A percentile compares a stretch with the other conserved stretches of the same genome.
Evolutionary conservation across 2,888 invertebrate species (phyloP).

Genomic region (Lagria hirta): DNA sequence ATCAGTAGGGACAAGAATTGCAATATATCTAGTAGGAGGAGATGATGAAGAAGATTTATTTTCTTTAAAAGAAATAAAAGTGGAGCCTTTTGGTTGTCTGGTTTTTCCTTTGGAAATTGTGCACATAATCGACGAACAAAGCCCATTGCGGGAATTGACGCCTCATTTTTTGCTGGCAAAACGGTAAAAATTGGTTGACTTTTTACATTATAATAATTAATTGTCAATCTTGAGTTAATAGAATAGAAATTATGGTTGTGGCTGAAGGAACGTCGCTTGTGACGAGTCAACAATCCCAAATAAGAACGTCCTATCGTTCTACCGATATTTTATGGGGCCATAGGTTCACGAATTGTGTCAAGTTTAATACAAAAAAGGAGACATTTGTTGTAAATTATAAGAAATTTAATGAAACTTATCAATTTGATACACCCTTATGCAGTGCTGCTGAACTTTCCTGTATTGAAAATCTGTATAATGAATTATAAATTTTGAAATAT

Average conservation of each 20-base stretch:
- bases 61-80: conserved; percentile 69
- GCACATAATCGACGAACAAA: conserved; percentile 75
- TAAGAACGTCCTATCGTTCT: conserved; percentile 75
- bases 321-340: conserved; percentile 84
- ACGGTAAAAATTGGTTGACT: conserved; percentile 43
- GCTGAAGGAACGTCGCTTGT: conserved; percentile 80
- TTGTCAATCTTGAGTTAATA: conserved; percentile 46
- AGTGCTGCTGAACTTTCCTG: conserved; percentile 85
- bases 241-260: conserved; percentile 79
- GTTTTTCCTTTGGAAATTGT: conserved; percentile 87
- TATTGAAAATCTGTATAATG: too few relatives aligned
- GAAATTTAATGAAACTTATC: conserved; percentile 65
- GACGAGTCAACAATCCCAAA: conserved; percentile 73
- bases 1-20: conserved; percentile 63
- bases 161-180: conserved; percentile 71
- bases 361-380: conserved; percentile 61
- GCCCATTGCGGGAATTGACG: conserved; percentile 77
- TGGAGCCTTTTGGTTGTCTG: conserved; percentile 65
- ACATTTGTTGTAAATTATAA: conserved; percentile 65
- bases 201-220: not conserved
- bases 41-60: conserved; percentile 61
- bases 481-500: too few relatives aligned
- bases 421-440: conserved; percentile 80
- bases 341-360: conserved; percentile 61
- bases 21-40: conserved; percentile 67